Percentiles rank a stretch among this genome's conserved stretches.
These are phyloP conservation scores for Coranthus polyacanthus DNA, from an alignment of 2,797 vertebrate genomes.

Conservation along the genomic window DNA sequence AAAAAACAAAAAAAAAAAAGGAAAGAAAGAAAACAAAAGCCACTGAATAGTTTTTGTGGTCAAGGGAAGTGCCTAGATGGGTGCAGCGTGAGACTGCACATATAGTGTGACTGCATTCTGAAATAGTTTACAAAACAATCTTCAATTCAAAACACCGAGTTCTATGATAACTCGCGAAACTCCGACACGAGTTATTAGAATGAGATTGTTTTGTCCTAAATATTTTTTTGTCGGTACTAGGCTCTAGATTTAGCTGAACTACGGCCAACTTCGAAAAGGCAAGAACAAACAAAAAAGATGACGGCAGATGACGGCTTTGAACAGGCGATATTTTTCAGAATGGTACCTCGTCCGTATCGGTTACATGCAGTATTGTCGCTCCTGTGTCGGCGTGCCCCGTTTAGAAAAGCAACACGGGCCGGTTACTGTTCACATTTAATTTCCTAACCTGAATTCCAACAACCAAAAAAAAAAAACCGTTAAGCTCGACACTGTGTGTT, in stretches of 20 bases:
- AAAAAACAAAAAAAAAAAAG: no score
- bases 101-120: not conserved
- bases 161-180: not conserved
- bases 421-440: conserved; percentile 14
- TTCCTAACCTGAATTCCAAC: conserved; percentile 28
- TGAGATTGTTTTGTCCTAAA: no score
- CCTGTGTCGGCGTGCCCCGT: conserved; percentile 3
- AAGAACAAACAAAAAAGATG: no score
- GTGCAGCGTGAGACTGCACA: conserved; percentile 15
- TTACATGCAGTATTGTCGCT: conserved; percentile 35
- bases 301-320: no score
- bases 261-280: not conserved
- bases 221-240: no score
- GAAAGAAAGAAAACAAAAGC: no score
- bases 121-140: conserved; percentile 9
- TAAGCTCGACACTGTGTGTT: conserved; percentile 29
- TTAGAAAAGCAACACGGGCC: no score
- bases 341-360: conserved; percentile 23
- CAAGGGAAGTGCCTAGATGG: conserved; percentile 62
- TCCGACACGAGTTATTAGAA: no score
- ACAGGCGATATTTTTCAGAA: conserved; percentile 2
- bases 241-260: not conserved
- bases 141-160: not conserved
- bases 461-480: not conserved
- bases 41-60: conserved; percentile 27